Base-by-base conservation (phyloP, 2,113 vertebrate species). In the Empidonax traillii region DNA sequence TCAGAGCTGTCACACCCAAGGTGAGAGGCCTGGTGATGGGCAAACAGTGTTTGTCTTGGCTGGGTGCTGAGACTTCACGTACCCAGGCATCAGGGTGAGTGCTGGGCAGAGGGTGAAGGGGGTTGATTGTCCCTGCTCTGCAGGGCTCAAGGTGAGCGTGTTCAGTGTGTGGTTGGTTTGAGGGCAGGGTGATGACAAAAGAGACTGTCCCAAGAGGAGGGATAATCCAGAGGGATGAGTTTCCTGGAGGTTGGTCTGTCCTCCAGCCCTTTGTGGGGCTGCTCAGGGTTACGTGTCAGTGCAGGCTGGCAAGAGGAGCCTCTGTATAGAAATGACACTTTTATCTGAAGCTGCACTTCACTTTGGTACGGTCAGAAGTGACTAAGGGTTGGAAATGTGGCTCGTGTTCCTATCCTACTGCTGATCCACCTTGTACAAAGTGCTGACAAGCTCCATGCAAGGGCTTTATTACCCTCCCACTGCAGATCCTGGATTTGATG, bases 21-120 rank as follows among this genome's bases (percentile, higher is more conserved):
- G 9, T 3, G 16, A 9, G 85, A 56, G 69, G 27, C 41, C 10
- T 4, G 31, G 43, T 12, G 62, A 41, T 31, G 75, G 74, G 71
- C 41, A 35, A 13, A 14, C 19, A 12, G 3, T 30, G 18, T 33
- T 56, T 15, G 10, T 27, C 37, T 49, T n/a, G 72, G 14, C 65
- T 68, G 59, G 15, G 10, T 30, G 28, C 31, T 63, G 53, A 12
- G 41, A 33, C 33, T 37, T 73, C 27, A 1, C 4, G 0, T 14
- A 0, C 5, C 37, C 56, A 3, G 46, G 52, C 5, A 0, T 6
- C 28, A 10, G 77, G 33, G 28, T 17, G 66, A 33, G 53, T 2
- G n/a, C 22, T 2, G 9, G 68, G 44, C 61, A 51, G 51, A 23
- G 37, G 28, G 14, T 43, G 61, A 14, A 30, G 62, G 56, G 35